Evolutionary conservation across 2,113 vertebrate genomes (phyloP), one percentile per base, ranked within the genome.

Genomic region (Zeus faber): DNA sequence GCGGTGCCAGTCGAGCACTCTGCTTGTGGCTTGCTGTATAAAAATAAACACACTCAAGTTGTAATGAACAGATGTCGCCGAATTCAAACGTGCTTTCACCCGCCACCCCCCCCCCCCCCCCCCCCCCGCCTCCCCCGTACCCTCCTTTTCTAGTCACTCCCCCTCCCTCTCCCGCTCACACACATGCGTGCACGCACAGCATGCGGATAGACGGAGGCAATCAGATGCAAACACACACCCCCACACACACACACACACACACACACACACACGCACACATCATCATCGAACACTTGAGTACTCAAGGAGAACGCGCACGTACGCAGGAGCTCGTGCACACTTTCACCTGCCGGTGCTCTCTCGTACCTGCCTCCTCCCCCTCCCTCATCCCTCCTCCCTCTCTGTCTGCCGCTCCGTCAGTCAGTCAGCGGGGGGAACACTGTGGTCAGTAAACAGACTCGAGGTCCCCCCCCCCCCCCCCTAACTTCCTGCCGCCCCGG

Each of bases 11-110:
- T 79, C 70, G 70, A 81, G 86, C 81, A 86, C 72, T 76, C 76
- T 82, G 86, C 82, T 89, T 81, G 87, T 84, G 80, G 87, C 87
- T 83, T 79, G 79, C 85, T 86, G 86, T 85, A 85, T 86, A 89
- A 87, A 89, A 89, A 89, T 89, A 89, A 88, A 88, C 86, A 89
- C 86, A 89, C 85, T 89, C 87, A 83, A 74, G 81, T 87, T 86
- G 87, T 89, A 88, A 87, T 89, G 87, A 89, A 89, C 87, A 89
- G 87, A 89, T 89, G 87, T 89, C 86, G 68, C 83, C 58, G 87
- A 89, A 87, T 88, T 85, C 85, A 78, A 84, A 79, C 80, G 68
- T 67, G 69, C 81, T 22, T 59, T 41, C 59, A 8, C 31, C 13
- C 39, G 35, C 37, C 3, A 23, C 60, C 31, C 50, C 31, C 45